These are phyloP conservation scores for Andrena marginata DNA, from an alignment of 2,888 invertebrate species.

Conservation along the genomic window DNA sequence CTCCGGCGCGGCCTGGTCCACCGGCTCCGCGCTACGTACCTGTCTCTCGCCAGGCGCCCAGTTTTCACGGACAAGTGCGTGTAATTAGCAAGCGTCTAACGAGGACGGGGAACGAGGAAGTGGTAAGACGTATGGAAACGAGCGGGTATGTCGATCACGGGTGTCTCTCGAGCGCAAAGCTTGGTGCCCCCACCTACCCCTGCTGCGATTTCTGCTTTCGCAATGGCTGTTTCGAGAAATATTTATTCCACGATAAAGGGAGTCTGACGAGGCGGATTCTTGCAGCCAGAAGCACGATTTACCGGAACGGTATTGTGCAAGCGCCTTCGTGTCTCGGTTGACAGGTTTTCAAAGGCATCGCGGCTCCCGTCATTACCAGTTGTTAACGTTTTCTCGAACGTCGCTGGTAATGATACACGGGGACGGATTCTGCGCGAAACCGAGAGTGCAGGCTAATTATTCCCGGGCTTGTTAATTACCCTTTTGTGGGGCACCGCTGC, in stretches of 20 bases:
- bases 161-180: neutral
- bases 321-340: conserved; percentile 67
- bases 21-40: too few relatives aligned
- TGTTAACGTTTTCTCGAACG: conserved; percentile 61
- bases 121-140: neutral
- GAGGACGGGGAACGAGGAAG: neutral
- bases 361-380: conserved; percentile 58
- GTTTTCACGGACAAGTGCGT: too few relatives aligned
- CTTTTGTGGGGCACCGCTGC: neutral
- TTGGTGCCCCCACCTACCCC: neutral
- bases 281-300: conserved; percentile 60
- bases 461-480: conserved; percentile 53
- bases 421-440: conserved; percentile 56
- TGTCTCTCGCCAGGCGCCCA: too few relatives aligned
- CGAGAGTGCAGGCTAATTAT: conserved; percentile 55
- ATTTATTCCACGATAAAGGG: conserved; percentile 67
- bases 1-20: too few relatives aligned
- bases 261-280: conserved; percentile 71
- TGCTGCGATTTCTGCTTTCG: conserved; percentile 2
- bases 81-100: too few relatives aligned
- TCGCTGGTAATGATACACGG: conserved; percentile 66
- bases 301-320: conserved; percentile 67
- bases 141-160: neutral
- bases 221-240: conserved; percentile 54
- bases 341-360: conserved; percentile 71